phyloP scores from a whole-genome alignment of 2,888 invertebrate genomes.

The Pycnomerus fuliginosus region DNA sequence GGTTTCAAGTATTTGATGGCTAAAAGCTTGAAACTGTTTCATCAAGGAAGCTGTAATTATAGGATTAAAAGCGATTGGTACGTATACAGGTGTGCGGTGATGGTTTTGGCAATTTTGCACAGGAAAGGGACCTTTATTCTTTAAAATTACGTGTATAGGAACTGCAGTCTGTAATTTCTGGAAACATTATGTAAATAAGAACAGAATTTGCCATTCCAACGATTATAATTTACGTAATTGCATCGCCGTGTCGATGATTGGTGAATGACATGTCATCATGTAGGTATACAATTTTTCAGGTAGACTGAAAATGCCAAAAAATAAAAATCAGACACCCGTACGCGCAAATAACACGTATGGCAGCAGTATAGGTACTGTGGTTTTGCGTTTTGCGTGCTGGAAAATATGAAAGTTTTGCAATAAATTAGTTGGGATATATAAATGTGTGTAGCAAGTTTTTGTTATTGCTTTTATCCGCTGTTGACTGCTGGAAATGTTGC shows the following conservation, averaged over 20 bases:
- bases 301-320: conserved; percentile 3
- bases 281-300: conserved; percentile 3
- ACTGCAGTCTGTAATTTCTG: neutral
- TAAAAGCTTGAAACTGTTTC: too few species aligned
- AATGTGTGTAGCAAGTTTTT: too few species aligned
- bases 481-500: conserved; percentile 33
- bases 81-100: too few species aligned
- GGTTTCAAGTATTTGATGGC: too few species aligned
- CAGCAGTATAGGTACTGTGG: too few species aligned
- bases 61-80: too few species aligned
- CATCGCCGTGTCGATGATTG: too few species aligned
- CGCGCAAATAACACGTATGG: conserved; percentile 2
- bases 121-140: conserved; percentile 2
- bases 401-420: conserved; percentile 17
- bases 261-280: conserved; percentile 4
- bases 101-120: conserved; percentile 1
- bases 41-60: too few species aligned
- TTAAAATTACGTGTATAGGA: too few species aligned
- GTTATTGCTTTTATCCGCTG: conserved; percentile 23
- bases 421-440: conserved; percentile 22
- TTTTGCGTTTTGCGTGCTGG: conserved; percentile 5
- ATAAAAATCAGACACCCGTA: too few species aligned
- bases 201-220: too few species aligned
- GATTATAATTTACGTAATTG: too few species aligned
- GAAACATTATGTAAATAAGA: conserved; percentile 3